Base-by-base conservation (phyloP, 2,113 vertebrate genomes). In the Scolopax mira region DNA sequence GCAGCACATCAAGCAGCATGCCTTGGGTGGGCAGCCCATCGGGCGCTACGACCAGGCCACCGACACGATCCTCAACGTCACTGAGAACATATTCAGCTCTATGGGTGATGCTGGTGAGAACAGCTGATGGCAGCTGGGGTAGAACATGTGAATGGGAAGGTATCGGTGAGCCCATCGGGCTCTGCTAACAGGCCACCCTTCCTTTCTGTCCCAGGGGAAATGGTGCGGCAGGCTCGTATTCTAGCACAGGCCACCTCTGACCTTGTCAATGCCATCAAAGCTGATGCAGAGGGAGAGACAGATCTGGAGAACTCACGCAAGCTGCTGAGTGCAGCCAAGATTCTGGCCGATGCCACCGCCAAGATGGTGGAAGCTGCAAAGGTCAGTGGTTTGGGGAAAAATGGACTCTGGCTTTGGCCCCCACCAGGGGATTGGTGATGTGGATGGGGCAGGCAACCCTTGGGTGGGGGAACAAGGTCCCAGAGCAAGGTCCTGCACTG, bases 301-400 rank as follows among this genome's bases (percentile, higher is more conserved):
- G 99, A 99, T 87, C 97, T 99, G 94, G 99, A 99, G 96, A 99
- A 99, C 96, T 99, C 99, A 0, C 98, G 99, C 82, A 99, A 99
- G 78, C 98, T 99, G 58, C 98, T 99, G 58, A 99, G 99, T 0
- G 99, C 99, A 0, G 99, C 99, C 94, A 99, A 99, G 91, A 98
- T 99, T 57, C 96, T 99, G 70, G 99, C 99, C 2, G 99, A 99
- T 19, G 99, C 99, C 89, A 99, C 99, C 0, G 99, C 99, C 72
- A 99, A 98, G 97, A 99, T 99, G 99, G 99, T 99, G 96, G 99
- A 99, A 84, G 99, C 99, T 41, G 99, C 99, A 2, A 99, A 99
- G 99, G 99, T 99, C 87, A 30, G 90, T 79, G 41, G 17, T 0
- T 0, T 69, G 4, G 15, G 27, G 15, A 7, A 25, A 14, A 5